A percentile compares a stretch with the other conserved stretches of the same genome.
phyloP scores from a whole-genome alignment of 2,797 vertebrate species.

The Myotis myotis region DNA sequence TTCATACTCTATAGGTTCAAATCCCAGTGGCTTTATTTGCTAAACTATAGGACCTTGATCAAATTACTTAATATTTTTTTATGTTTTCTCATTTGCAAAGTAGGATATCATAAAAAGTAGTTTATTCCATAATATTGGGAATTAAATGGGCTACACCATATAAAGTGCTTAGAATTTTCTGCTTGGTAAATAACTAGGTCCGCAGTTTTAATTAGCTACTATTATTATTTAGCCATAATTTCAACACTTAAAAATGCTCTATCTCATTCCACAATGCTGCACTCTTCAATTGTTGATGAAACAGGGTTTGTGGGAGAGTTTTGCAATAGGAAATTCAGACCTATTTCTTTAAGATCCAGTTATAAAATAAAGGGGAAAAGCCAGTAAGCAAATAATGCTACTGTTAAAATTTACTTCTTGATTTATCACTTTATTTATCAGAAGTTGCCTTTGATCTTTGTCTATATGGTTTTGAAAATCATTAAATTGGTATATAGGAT shows the following conservation, averaged over 20 bases:
- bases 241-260: not conserved
- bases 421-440: not conserved
- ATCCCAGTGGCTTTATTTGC: not conserved
- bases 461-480: not conserved
- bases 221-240: not conserved
- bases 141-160: not conserved
- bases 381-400: not conserved
- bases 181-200: not conserved
- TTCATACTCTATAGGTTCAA: not conserved
- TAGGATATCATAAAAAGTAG: not conserved
- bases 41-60: not conserved
- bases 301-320: not conserved
- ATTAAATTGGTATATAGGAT: not conserved
- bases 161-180: not conserved
- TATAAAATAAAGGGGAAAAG: constrained; percentile 20
- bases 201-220: not conserved
- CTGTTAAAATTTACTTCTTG: not conserved
- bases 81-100: constrained; percentile 32
- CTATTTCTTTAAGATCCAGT: not conserved
- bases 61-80: not conserved
- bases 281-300: not conserved
- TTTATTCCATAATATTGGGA: not conserved
- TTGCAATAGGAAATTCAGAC: not conserved
- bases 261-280: not conserved
- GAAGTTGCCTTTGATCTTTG: not conserved